Percentiles rank a stretch among this genome's conserved stretches.
phyloP scores from a whole-genome alignment of 2,797 vertebrate genomes.

The Bovichtus variegatus region DNA sequence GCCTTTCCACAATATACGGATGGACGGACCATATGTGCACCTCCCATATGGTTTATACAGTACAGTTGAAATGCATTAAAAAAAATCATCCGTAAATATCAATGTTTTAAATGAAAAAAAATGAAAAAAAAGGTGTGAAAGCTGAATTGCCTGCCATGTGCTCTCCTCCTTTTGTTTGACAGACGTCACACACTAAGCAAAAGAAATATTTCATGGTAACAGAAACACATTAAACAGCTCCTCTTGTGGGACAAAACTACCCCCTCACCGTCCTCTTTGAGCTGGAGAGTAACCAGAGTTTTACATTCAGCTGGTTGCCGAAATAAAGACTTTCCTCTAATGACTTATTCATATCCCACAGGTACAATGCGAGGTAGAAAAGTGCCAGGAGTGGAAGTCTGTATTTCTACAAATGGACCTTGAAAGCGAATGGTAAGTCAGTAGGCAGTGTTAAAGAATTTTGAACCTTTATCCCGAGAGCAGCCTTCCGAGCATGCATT shows the following conservation, averaged over 20 bases:
- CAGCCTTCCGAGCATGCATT: conserved; percentile 17
- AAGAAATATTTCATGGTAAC: conserved; percentile 12
- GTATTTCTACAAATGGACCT: conserved; percentile 64
- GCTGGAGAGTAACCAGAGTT: conserved; percentile 23
- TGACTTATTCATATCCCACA: conserved; percentile 73
- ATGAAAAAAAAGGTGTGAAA: conserved; percentile 9
- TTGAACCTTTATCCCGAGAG: conserved; percentile 40
- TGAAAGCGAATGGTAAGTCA: conserved; percentile 62
- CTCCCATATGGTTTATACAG: neutral
- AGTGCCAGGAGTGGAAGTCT: conserved; percentile 36
- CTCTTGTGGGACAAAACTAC: neutral
- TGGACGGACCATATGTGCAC: neutral
- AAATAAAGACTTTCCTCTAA: conserved; percentile 49
- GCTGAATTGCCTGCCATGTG: neutral
- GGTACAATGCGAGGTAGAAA: conserved; percentile 39
- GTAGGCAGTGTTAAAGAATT: conserved; percentile 27
- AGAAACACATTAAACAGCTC: conserved; percentile 33
- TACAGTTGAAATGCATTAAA: conserved; percentile 12
- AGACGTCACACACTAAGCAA: conserved; percentile 9
- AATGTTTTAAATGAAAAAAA: conserved; percentile 30
- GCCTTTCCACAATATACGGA: neutral
- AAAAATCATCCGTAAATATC: conserved; percentile 1
- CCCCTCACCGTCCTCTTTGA: conserved; percentile 9
- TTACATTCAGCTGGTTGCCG: conserved; percentile 21
- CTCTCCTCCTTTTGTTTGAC: conserved; percentile 14